Conservation (phyloP, 1,140 invertebrate species). For the Anthonomus grandis region DNA sequence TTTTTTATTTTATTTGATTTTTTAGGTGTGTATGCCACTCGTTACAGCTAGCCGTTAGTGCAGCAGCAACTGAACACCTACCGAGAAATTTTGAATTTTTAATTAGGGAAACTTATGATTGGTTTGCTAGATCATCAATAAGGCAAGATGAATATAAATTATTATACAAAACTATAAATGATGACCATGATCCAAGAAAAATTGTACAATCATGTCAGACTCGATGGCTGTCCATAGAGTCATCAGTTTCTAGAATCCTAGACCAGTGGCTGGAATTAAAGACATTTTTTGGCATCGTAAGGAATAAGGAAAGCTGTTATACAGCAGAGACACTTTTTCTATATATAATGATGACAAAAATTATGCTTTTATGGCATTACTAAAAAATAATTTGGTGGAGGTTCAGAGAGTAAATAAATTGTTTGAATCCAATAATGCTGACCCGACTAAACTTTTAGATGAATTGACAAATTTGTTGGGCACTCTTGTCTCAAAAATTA, state of each 20-base stretch:
- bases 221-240: constrained; percentile 45
- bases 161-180: constrained; percentile 42
- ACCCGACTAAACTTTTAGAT: constrained; percentile 14
- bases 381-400: constrained; percentile 11
- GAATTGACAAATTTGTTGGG: constrained; percentile 5
- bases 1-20: too few relatives aligned
- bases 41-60: constrained; percentile 13
- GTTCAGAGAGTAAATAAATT: constrained; percentile 20
- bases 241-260: constrained; percentile 31
- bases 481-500: neutral
- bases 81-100: constrained; percentile 46
- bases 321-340: constrained; percentile 5
- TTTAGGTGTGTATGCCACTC: constrained; percentile 20
- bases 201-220: constrained; percentile 45
- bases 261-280: constrained; percentile 45
- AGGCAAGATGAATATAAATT: constrained; percentile 36
- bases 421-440: constrained; percentile 8
- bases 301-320: constrained; percentile 4
- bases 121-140: constrained; percentile 37
- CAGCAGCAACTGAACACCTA: constrained; percentile 30
- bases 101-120: constrained; percentile 46
- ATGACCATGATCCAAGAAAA: constrained; percentile 42
- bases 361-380: constrained; percentile 10
- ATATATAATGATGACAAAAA: constrained; percentile 19
- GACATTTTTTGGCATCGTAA: constrained; percentile 5